These are phyloP conservation scores for Formica selysi DNA, from an alignment of 1,140 invertebrate species.

Conservation along the genomic window DNA sequence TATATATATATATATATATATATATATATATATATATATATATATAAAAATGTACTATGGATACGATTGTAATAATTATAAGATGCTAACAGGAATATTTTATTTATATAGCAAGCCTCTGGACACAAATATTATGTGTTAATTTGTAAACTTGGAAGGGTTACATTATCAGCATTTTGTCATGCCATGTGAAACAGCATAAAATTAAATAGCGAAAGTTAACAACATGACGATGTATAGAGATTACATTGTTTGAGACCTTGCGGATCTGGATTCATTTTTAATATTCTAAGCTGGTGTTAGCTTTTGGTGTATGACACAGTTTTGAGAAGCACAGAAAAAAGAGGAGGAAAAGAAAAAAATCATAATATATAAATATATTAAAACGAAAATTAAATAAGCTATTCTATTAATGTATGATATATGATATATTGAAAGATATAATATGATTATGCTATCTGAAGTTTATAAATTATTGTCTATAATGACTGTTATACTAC, in stretches of 20 bases:
- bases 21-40: conserved; percentile 66
- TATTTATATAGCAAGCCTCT: conserved; percentile 80
- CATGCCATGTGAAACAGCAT: conserved; percentile 56
- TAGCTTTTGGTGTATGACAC: conserved; percentile 82
- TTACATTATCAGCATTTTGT: conserved; percentile 57
- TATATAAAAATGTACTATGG: conserved; percentile 79
- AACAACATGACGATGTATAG: conserved; percentile 43
- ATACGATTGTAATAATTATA: conserved; percentile 83
- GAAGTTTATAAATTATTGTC: conserved; percentile 86
- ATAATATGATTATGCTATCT: conserved; percentile 81
- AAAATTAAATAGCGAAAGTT: conserved; percentile 59
- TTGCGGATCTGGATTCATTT: conserved; percentile 54
- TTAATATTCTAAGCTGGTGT: conserved; percentile 71
- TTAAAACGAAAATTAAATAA: conserved; percentile 75
- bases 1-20: conserved; percentile 51
- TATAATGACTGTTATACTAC: conserved; percentile 83
- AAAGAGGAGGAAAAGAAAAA: conserved; percentile 25
- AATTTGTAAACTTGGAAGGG: conserved; percentile 48
- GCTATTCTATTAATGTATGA: conserved; percentile 84
- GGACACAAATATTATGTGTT: conserved; percentile 64
- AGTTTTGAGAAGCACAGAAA: conserved; percentile 70
- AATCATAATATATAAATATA: conserved; percentile 79
- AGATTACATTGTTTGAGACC: conserved; percentile 64
- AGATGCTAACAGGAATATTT: conserved; percentile 80
- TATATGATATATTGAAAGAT: conserved; percentile 84